A percentile compares a stretch with the other conserved stretches of the same genome.
Conservation (phyloP, 1,140 invertebrate species). For the Drosophila persimilis region DNA sequence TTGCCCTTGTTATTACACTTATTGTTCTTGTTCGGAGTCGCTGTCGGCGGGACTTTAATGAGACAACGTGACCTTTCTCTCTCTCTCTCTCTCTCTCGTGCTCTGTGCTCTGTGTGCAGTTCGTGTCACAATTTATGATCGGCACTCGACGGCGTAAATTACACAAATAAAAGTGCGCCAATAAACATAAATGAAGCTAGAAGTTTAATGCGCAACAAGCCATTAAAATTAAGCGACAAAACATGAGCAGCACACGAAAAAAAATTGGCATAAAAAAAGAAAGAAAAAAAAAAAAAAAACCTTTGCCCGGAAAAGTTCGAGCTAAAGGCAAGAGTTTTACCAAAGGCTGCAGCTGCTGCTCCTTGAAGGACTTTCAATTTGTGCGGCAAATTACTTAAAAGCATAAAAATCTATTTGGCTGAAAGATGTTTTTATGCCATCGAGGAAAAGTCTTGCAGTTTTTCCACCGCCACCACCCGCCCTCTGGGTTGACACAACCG, state of each 20-base stretch:
- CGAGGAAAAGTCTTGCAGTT: slow-evolving; percentile 7
- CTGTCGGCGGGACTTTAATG: slow-evolving; percentile 59
- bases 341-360: slow-evolving; percentile 6
- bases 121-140: slow-evolving; percentile 73
- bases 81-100: background rate
- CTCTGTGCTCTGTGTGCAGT: slow-evolving; percentile 7
- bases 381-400: slow-evolving; percentile 59
- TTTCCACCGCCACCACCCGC: background rate
- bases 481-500: slow-evolving; percentile 3
- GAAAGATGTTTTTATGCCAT: slow-evolving; percentile 25
- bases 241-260: slow-evolving; percentile 75
- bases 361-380: slow-evolving; percentile 39
- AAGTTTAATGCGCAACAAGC: slow-evolving; percentile 58
- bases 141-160: slow-evolving; percentile 67
- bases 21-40: slow-evolving; percentile 59
- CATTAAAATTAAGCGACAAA: slow-evolving; percentile 79
- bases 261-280: slow-evolving; percentile 21
- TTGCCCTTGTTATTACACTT: slow-evolving; percentile 70
- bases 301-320: background rate
- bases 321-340: background rate
- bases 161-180: slow-evolving; percentile 68
- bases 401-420: slow-evolving; percentile 69
- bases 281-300: slow-evolving; percentile 15
- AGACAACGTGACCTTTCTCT: slow-evolving; percentile 68
- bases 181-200: slow-evolving; percentile 73